Base-by-base conservation (phyloP, 2,113 vertebrate species). In the Reinhardtius hippoglossoides region DNA sequence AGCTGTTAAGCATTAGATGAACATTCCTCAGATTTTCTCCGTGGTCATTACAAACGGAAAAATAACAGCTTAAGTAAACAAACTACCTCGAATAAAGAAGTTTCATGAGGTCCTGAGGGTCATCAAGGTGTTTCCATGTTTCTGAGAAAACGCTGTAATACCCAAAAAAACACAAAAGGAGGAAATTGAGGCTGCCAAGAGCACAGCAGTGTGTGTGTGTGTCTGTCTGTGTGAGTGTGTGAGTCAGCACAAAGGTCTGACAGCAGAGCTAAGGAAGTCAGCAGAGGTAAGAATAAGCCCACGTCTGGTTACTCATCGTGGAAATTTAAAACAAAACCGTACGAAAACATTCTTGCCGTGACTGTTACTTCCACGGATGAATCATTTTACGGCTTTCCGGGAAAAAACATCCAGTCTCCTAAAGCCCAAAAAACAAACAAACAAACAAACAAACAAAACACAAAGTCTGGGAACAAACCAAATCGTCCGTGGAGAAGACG, bases 401-500 rank as follows among this genome's bases (percentile, higher is more conserved):
- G 6, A 31, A 31, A 20, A 75, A 75, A 74, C 56, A 27, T 5
- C 27, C 54, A 69, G 64, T 16, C 42, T 61, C 44, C 56, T 24
- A 62, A 67, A 76, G 37, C 57, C 54, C 46, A 7, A 54, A 20
- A 54, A 31, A 31, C 31, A 31, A 31, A 27, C 27, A 27, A 56
- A 62, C 69, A 48, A 59, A 66, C 3, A 8, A 24, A 66, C 59
- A 56, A 24, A 73, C 50, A n/a, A 56, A 24, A 73, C 50, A n/a
- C 13, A 57, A 12, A 77, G 20, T 40, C 50, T 44, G 21, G 59
- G 54, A 63, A 76, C 63, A 67, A 75, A 76, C 79, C 71, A 71
- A 85, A 81, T 63, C 14, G 35, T 8, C 75, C 52, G 37, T 16
- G 55, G 56, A 68, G 75, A 62, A 80, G 24, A 69, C 71, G 31